Conservation (phyloP, 2,888 invertebrate genomes). For the Drosophila cracens region DNA sequence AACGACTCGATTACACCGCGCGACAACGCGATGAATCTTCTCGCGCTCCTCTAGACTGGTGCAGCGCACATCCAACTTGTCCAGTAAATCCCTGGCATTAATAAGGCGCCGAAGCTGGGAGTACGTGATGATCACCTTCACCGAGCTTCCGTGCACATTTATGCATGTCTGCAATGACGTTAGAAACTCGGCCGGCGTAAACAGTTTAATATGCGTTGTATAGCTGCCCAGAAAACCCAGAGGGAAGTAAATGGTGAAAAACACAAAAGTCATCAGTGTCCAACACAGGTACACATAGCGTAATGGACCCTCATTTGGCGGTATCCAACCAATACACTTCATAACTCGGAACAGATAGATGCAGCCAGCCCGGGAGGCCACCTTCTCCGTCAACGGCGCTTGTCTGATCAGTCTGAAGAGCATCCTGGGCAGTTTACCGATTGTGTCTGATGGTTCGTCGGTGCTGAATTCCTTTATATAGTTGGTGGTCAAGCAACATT, state of each 20-base stretch:
- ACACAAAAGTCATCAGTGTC: conserved; percentile 49
- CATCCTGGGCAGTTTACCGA: conserved; percentile 31
- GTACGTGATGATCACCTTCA: conserved; percentile 60
- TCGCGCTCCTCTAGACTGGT: conserved; percentile 50
- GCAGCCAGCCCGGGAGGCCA: conserved; percentile 55
- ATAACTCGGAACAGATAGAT: conserved; percentile 63
- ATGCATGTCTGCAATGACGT: conserved; percentile 73
- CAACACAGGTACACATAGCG: conserved; percentile 57
- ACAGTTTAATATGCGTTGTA: conserved; percentile 55
- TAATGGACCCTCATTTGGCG: conserved; percentile 48
- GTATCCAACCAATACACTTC: conserved; percentile 62
- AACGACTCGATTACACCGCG: conserved; percentile 56
- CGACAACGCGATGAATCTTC: conserved; percentile 62
- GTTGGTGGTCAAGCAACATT: conserved; percentile 9
- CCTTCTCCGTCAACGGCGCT: conserved; percentile 48
- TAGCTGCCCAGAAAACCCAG: conserved; percentile 64
- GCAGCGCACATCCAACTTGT: conserved; percentile 65
- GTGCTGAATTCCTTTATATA: conserved; percentile 45
- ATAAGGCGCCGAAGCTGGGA: conserved; percentile 59
- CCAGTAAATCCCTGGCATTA: conserved; percentile 54
- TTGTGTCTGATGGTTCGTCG: conserved; percentile 2
- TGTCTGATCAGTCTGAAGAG: conserved; percentile 56
- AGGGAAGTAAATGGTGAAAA: conserved; percentile 54
- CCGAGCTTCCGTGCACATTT: conserved; percentile 64
- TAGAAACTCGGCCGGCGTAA: conserved; percentile 67